Conservation (phyloP, 2,797 vertebrate species). For the Lemur catta region DNA sequence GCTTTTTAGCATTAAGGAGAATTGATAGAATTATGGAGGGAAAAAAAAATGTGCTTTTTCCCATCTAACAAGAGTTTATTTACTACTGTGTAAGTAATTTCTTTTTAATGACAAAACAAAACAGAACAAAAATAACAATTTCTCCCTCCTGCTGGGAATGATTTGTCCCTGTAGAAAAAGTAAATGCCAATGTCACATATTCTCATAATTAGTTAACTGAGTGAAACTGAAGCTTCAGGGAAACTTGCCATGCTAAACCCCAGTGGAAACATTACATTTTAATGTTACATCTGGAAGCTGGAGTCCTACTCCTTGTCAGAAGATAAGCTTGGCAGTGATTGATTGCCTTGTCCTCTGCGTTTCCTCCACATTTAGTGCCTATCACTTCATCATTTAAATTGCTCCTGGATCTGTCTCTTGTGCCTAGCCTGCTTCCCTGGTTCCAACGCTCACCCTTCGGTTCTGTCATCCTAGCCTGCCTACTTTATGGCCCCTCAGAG, state of each 20-base stretch:
- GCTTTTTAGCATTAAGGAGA: slow-evolving; percentile 24
- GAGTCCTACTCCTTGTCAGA: slow-evolving; percentile 50
- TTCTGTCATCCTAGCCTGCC: slow-evolving; percentile 21
- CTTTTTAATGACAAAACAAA: slow-evolving; percentile 69
- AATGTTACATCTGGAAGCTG: slow-evolving; percentile 67
- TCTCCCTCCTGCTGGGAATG: slow-evolving; percentile 55
- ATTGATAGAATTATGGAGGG: not conserved
- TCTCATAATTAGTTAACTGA: slow-evolving; percentile 71
- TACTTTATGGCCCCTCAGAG: slow-evolving; percentile 11
- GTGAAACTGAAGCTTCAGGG: slow-evolving; percentile 54
- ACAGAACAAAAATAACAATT: slow-evolving; percentile 41
- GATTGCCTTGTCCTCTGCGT: slow-evolving; percentile 40
- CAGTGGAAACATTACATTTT: slow-evolving; percentile 64
- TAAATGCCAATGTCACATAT: slow-evolving; percentile 60
- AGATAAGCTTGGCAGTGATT: slow-evolving; percentile 65
- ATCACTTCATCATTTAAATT: slow-evolving; percentile 70
- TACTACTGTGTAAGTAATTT: slow-evolving; percentile 49
- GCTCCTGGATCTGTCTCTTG: slow-evolving; percentile 55
- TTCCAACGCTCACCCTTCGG: not conserved
- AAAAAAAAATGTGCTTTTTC: not conserved
- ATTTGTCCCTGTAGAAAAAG: slow-evolving; percentile 69
- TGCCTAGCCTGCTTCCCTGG: slow-evolving; percentile 24
- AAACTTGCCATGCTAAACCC: slow-evolving; percentile 45
- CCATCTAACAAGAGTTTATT: slow-evolving; percentile 57
- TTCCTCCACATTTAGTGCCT: slow-evolving; percentile 60